Percentiles rank a stretch among this genome's conserved stretches.
Evolutionary conservation across 2,888 invertebrate genomes (phyloP).

Genomic region (Ophraella communa): DNA sequence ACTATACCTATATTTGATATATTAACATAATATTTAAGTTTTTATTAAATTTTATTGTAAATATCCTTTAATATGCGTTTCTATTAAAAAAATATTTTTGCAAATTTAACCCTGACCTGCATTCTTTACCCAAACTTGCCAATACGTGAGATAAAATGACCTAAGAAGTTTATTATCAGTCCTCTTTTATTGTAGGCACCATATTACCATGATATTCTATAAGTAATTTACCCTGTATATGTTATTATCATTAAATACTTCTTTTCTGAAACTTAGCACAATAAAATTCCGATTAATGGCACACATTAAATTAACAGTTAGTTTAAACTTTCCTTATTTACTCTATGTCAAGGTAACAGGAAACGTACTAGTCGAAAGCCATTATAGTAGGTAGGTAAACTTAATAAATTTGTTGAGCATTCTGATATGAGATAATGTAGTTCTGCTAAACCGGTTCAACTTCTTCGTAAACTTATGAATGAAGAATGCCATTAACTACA

Average conservation of each 20-base stretch:
- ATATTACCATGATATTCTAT: no score
- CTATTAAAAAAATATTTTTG: no score
- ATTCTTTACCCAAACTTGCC: no score
- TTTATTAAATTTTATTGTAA: no score
- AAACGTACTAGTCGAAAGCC: not conserved
- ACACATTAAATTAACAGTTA: not conserved
- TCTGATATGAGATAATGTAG: not conserved
- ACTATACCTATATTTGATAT: no score
- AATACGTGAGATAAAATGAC: no score
- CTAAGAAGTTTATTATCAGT: no score
- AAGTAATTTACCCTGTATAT: no score
- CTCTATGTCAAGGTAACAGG: not conserved
- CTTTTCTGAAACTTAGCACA: not conserved
- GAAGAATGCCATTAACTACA: constrained; percentile 1
- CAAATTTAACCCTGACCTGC: no score
- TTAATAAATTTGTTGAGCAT: not conserved
- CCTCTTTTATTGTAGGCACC: no score
- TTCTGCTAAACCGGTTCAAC: constrained; percentile 1
- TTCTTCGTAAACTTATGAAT: not conserved
- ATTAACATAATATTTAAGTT: no score
- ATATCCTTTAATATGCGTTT: no score
- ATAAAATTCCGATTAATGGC: not conserved
- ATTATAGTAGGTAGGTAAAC: not conserved
- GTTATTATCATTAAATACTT: not conserved
- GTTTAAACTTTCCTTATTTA: not conserved